A percentile compares a stretch with the other conserved stretches of the same genome.
These are phyloP conservation scores for Caerostris darwini DNA, from an alignment of 1,140 invertebrate genomes.

Conservation along the genomic window DNA sequence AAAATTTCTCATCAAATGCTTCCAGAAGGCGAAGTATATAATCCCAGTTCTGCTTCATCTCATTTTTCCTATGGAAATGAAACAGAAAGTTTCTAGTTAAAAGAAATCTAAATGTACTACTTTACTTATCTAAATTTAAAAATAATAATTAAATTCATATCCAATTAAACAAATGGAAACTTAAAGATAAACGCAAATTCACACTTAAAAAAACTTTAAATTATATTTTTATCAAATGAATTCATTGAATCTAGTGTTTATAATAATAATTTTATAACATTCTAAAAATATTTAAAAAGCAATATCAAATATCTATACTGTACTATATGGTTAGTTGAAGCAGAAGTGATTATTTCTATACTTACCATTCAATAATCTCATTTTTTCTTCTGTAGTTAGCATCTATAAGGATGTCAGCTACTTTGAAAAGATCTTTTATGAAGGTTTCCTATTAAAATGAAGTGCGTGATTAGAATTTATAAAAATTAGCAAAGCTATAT, in stretches of 20 bases:
- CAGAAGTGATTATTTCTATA: neutral
- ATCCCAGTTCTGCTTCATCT: slow-evolving; percentile 61
- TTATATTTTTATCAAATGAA: no score
- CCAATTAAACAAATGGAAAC: no score
- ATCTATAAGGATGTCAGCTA: slow-evolving; percentile 60
- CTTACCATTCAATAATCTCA: slow-evolving; percentile 60
- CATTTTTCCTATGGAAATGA: slow-evolving; percentile 46
- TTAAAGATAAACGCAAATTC: no score
- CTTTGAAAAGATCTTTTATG: slow-evolving; percentile 60
- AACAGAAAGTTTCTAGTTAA: neutral
- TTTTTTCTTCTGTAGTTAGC: slow-evolving; percentile 65
- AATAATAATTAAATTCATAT: no score
- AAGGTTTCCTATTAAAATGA: slow-evolving; percentile 61
- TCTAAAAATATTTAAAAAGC: no score
- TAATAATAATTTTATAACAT: no score
- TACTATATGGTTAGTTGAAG: no score
- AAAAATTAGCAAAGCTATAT: neutral
- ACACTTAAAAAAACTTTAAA: no score
- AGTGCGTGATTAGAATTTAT: neutral
- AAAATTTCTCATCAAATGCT: slow-evolving; percentile 69
- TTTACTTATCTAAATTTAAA: no score
- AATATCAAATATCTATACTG: no score
- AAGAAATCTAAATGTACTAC: no score
- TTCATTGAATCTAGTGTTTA: no score
- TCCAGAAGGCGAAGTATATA: slow-evolving; percentile 59